Evolutionary conservation across 2,113 vertebrate genomes (phyloP).

Genomic region (Scomber scombrus): DNA sequence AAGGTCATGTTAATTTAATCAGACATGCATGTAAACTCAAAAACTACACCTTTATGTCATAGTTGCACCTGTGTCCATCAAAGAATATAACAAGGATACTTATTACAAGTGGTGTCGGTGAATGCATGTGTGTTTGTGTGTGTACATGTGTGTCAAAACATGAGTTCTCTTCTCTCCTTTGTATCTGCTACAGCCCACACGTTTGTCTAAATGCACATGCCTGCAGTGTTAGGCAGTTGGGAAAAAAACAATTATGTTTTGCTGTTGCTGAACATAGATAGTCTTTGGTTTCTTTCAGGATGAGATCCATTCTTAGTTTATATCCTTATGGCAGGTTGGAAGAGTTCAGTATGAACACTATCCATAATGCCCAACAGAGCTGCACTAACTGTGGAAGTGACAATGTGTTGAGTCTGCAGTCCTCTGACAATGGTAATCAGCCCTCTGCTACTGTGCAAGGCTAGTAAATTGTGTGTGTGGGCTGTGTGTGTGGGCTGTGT

Average conservation of each 20-base stretch:
- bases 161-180: not conserved
- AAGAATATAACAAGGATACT: not conserved
- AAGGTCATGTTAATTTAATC: constrained; percentile 65
- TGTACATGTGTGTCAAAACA: not conserved
- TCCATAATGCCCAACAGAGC: constrained; percentile 47
- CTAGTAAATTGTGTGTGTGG: constrained; percentile 28
- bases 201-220: not conserved
- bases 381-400: constrained; percentile 61
- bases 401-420: constrained; percentile 67
- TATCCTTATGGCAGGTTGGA: constrained; percentile 25
- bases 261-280: not conserved
- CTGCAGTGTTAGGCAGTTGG: not conserved
- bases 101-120: not conserved
- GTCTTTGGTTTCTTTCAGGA: not conserved
- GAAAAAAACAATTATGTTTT: constrained; percentile 35
- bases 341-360: constrained; percentile 33
- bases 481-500: not conserved
- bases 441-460: constrained; percentile 47
- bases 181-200: not conserved
- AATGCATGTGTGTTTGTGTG: not conserved
- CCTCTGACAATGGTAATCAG: constrained; percentile 71
- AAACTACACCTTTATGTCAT: constrained; percentile 10
- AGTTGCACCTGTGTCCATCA: not conserved
- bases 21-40: constrained; percentile 37
- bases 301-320: constrained; percentile 13